Evolutionary conservation across 2,888 invertebrate genomes (phyloP).

Genomic region (Plagodis pulveraria): DNA sequence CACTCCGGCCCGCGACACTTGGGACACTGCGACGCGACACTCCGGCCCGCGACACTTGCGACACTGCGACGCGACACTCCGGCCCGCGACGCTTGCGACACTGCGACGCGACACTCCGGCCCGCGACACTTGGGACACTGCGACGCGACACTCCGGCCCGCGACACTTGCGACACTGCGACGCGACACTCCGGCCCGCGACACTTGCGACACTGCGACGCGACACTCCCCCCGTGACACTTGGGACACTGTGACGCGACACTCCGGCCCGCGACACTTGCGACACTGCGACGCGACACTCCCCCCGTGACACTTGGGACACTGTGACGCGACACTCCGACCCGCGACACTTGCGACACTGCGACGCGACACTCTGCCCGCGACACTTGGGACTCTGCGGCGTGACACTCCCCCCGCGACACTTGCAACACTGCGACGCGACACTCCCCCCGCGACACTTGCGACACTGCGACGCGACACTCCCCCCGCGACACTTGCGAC

Average conservation of each 20-base stretch:
- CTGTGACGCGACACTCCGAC: background rate
- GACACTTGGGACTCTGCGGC: slow-evolving; percentile 19
- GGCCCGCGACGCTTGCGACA: slow-evolving; percentile 22
- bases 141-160: slow-evolving; percentile 21
- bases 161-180: slow-evolving; percentile 20
- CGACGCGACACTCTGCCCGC: slow-evolving; percentile 20
- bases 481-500: slow-evolving; percentile 17
- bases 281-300: no score
- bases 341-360: no score
- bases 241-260: slow-evolving; percentile 9
- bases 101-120: slow-evolving; percentile 1
- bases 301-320: slow-evolving; percentile 21
- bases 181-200: background rate
- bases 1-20: slow-evolving; percentile 9
- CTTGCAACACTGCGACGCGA: no score
- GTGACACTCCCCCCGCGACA: background rate
- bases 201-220: no score
- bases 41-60: slow-evolving; percentile 6
- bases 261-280: slow-evolving; percentile 6
- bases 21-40: slow-evolving; percentile 8
- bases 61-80: slow-evolving; percentile 21
- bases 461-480: slow-evolving; percentile 9
- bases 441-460: slow-evolving; percentile 23
- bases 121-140: no score
- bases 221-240: slow-evolving; percentile 22